A percentile compares a stretch with the other conserved stretches of the same genome.
These are phyloP conservation scores for Coryphaenoides rupestris DNA, from an alignment of 2,113 vertebrate genomes.

Conservation along the genomic window DNA sequence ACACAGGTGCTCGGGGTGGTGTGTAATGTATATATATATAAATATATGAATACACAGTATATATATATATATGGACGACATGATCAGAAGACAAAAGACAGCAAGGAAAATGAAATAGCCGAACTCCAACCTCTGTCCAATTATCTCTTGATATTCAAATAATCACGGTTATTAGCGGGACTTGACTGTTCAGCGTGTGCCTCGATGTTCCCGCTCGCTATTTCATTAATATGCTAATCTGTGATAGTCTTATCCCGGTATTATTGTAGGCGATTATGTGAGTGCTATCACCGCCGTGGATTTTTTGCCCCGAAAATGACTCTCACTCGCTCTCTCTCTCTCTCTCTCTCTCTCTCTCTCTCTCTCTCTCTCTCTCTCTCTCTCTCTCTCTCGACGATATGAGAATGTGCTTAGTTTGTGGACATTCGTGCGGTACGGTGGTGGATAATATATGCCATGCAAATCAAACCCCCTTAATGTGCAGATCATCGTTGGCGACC, in stretches of 20 bases:
- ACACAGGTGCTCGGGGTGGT: no score
- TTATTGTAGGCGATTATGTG: conserved; percentile 51
- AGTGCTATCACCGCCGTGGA: conserved; percentile 37
- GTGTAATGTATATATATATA: no score
- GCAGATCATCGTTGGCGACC: neutral
- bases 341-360: no score
- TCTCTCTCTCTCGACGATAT: neutral
- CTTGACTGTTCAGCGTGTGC: conserved; percentile 24
- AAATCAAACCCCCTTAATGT: conserved; percentile 32
- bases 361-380: no score
- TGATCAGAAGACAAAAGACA: no score
- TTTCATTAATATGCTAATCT: conserved; percentile 67
- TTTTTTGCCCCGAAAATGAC: conserved; percentile 9
- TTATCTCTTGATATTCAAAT: conserved; percentile 63
- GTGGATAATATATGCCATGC: conserved; percentile 22
- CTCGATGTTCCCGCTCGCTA: conserved; percentile 17
- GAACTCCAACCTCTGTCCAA: conserved; percentile 26
- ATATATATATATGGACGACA: no score
- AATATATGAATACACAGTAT: no score
- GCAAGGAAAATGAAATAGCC: neutral
- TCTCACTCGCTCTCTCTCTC: conserved; percentile 23
- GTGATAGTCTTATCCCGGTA: conserved; percentile 38
- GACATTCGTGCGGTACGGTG: conserved; percentile 37
- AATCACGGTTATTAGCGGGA: conserved; percentile 44
- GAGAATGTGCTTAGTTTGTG: conserved; percentile 38